phyloP scores from a whole-genome alignment of 2,113 vertebrate species.

The Dolichotis patagonum region DNA sequence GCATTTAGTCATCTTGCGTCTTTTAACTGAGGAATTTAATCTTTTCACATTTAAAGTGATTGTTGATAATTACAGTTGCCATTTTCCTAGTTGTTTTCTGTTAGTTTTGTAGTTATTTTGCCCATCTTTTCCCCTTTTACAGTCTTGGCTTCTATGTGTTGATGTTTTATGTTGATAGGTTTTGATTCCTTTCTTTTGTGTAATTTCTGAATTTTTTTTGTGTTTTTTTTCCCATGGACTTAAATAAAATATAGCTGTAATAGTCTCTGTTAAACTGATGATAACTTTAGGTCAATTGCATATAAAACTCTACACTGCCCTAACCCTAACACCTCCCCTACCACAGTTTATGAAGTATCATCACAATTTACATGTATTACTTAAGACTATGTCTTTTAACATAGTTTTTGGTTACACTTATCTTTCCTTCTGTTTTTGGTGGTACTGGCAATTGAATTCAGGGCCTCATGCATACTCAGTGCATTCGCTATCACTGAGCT shows the following conservation, averaged over 20 bases:
- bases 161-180: neutral
- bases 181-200: neutral
- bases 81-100: neutral
- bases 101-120: neutral
- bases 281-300: neutral
- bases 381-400: neutral
- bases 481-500: neutral
- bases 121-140: neutral
- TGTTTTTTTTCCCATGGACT: neutral
- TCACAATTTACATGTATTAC: neutral
- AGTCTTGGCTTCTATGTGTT: neutral
- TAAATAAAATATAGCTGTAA: neutral
- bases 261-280: neutral
- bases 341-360: neutral
- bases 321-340: too few species aligned
- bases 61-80: neutral
- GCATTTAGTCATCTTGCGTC: neutral
- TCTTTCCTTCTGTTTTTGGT: neutral
- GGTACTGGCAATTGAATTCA: neutral
- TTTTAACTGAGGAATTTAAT: neutral
- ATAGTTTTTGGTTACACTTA: neutral
- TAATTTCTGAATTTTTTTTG: neutral
- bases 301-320: neutral
- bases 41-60: neutral
- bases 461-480: too few species aligned